phyloP scores from a whole-genome alignment of 2,888 invertebrate genomes.

The Melinaea marsaeus region DNA sequence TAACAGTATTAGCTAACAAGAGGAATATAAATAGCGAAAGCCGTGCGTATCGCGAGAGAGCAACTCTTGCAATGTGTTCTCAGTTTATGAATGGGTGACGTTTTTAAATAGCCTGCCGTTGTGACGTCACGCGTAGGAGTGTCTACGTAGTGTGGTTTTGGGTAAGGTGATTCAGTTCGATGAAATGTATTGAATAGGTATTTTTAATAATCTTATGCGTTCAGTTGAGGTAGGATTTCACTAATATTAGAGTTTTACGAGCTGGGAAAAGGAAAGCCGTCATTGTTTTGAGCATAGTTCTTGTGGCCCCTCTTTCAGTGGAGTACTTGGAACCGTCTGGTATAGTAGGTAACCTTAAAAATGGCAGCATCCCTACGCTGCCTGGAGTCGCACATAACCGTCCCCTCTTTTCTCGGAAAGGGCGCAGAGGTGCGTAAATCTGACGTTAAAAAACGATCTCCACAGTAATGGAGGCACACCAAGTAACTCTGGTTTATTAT shows the following conservation, averaged over 20 bases:
- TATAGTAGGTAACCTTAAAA: no score
- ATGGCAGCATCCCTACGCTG: no score
- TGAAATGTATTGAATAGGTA: slow-evolving; percentile 6
- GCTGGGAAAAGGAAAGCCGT: no score
- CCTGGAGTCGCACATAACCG: no score
- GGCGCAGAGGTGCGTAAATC: no score
- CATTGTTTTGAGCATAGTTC: no score
- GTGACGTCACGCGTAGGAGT: slow-evolving; percentile 43
- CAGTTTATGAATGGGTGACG: slow-evolving; percentile 75
- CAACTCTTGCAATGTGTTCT: slow-evolving; percentile 54
- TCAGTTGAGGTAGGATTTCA: slow-evolving; percentile 8
- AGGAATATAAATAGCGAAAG: slow-evolving; percentile 43
- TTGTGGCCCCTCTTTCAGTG: no score
- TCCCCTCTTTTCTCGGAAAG: no score
- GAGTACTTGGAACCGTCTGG: no score
- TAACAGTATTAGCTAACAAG: slow-evolving; percentile 40
- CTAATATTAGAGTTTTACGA: neutral
- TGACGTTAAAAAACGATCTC: no score
- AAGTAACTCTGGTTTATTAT: no score
- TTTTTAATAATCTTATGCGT: neutral
- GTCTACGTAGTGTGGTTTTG: slow-evolving; percentile 39
- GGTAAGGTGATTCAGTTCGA: slow-evolving; percentile 22
- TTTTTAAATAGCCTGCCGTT: slow-evolving; percentile 55
- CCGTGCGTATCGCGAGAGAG: slow-evolving; percentile 63
- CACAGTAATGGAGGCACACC: no score